phyloP scores from a whole-genome alignment of 2,797 vertebrate species.

The Benthosema pterotum region DNA sequence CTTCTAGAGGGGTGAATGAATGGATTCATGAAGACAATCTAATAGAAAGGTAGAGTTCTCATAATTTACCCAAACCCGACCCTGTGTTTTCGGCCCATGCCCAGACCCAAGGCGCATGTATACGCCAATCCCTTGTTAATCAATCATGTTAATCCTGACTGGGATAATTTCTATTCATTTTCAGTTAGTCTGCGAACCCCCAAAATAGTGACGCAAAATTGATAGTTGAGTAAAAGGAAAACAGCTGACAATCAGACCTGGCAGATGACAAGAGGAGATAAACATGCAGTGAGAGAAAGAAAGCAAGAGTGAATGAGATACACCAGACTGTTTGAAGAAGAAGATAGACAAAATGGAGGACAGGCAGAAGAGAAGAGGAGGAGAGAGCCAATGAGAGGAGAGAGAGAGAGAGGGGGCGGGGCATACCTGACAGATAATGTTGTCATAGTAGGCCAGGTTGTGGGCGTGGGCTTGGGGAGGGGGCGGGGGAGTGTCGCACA shows the following conservation, averaged over 20 bases:
- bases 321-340: conserved; percentile 57
- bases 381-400: conserved; percentile 1
- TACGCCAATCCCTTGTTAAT: too few species aligned
- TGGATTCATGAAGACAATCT: too few species aligned
- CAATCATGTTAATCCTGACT: too few species aligned
- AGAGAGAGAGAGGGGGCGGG: conserved; percentile 16
- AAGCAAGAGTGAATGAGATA: conserved; percentile 14
- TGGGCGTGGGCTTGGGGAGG: conserved; percentile 82
- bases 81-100: too few species aligned
- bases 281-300: conserved; percentile 5
- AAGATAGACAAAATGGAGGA: background rate
- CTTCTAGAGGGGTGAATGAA: too few species aligned
- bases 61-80: too few species aligned
- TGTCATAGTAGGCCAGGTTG: conserved; percentile 91
- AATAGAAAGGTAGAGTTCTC: too few species aligned
- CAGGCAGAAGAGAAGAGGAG: background rate
- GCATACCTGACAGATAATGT: conserved; percentile 91
- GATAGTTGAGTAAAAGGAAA: too few species aligned
- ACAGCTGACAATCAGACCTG: background rate
- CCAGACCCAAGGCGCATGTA: too few species aligned
- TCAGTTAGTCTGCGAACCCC: too few species aligned
- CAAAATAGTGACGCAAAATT: too few species aligned
- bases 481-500: conserved; percentile 76
- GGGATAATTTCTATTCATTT: too few species aligned
- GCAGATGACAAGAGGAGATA: background rate